A percentile compares a stretch with the other conserved stretches of the same genome.
Evolutionary conservation across 1,140 invertebrate species (phyloP).

Genomic region (Heliconius nattereri): DNA sequence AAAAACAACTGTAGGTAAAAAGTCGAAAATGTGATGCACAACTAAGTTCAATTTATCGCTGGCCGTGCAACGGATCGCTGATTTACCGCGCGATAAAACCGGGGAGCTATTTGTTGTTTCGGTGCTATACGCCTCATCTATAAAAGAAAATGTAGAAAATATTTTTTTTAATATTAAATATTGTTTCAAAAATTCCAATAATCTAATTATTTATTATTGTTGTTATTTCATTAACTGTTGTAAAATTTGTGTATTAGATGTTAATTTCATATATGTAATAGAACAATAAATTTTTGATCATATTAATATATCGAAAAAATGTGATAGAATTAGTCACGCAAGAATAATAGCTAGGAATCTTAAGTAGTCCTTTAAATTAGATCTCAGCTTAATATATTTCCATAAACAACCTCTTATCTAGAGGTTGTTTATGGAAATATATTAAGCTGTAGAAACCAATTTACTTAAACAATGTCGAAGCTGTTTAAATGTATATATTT

Average conservation of each 20-base stretch:
- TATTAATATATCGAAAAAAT: too few species aligned
- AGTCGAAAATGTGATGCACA: slow-evolving; percentile 13
- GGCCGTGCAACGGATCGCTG: slow-evolving; percentile 28
- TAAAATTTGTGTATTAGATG: not conserved
- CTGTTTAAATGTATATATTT: slow-evolving; percentile 1
- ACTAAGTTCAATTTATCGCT: slow-evolving; percentile 28
- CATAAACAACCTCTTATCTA: not conserved
- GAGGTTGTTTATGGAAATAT: not conserved
- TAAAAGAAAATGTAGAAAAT: not conserved
- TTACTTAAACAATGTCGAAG: slow-evolving; percentile 1
- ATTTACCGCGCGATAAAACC: slow-evolving; percentile 32
- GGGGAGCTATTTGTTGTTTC: slow-evolving; percentile 9
- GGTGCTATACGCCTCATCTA: not conserved
- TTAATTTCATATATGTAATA: too few species aligned
- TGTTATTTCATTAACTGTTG: not conserved
- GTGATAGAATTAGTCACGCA: too few species aligned
- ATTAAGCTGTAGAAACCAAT: not conserved
- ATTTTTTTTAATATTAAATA: not conserved
- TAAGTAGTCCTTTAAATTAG: too few species aligned
- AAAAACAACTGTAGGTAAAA: not conserved
- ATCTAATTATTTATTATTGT: not conserved
- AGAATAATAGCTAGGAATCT: too few species aligned
- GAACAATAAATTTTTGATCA: too few species aligned
- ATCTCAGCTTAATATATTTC: not conserved
- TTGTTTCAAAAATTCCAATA: too few species aligned